phyloP scores from a whole-genome alignment of 1,140 invertebrate genomes.

The Trichogramma pretiosum region DNA sequence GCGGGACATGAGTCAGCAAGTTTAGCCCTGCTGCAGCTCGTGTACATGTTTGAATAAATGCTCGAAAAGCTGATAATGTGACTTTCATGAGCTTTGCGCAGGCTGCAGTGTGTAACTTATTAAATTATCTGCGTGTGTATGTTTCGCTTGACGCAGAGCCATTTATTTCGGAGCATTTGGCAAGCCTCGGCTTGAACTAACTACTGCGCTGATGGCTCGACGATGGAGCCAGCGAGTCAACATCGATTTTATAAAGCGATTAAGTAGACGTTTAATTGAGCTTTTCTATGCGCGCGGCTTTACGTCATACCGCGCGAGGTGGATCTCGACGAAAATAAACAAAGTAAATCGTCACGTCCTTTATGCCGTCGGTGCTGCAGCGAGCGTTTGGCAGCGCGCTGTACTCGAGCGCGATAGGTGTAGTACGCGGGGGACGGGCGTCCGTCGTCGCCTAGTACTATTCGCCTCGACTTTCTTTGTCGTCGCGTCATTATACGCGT shows the following conservation, averaged over 20 bases:
- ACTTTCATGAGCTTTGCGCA: too few species aligned
- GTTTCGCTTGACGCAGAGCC: slow-evolving; percentile 12
- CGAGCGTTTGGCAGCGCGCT: too few species aligned
- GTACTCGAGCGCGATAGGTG: neutral
- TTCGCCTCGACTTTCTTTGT: too few species aligned
- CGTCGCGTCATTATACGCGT: too few species aligned
- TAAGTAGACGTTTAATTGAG: slow-evolving; percentile 16
- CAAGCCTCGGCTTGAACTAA: slow-evolving; percentile 26
- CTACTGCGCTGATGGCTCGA: slow-evolving; percentile 10
- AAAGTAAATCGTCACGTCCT: neutral
- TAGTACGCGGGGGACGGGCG: neutral
- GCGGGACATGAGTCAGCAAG: neutral
- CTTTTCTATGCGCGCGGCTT: neutral
- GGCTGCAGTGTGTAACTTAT: slow-evolving; percentile 27
- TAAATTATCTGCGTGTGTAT: slow-evolving; percentile 24
- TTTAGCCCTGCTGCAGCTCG: too few species aligned
- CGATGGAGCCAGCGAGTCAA: slow-evolving; percentile 21
- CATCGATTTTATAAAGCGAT: slow-evolving; percentile 24
- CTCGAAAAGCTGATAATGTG: slow-evolving; percentile 1
- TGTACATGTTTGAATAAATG: too few species aligned
- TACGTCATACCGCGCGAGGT: neutral
- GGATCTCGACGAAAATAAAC: neutral
- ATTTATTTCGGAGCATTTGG: slow-evolving; percentile 30
- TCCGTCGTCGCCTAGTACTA: slow-evolving; percentile 3
- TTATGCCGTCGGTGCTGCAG: too few species aligned